Evolutionary conservation across 2,113 vertebrate genomes (phyloP), one percentile per base, ranked within the genome.

Genomic region (Eretmochelys imbricata): DNA sequence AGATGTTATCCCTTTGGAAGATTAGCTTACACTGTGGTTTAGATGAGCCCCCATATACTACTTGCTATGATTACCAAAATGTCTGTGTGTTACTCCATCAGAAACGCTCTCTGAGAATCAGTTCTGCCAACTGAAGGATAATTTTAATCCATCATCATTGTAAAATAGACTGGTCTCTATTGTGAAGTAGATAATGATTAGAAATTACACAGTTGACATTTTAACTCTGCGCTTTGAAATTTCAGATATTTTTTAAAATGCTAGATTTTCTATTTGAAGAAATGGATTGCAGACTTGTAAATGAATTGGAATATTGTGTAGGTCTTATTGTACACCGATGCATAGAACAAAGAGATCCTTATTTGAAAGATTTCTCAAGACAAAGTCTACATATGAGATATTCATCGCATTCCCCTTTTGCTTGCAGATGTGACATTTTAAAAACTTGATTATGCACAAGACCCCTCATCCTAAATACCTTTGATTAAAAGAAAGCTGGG

Each of bases 131-230:
- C 1, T 4, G 0, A n/a, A 88, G 87, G 95, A 84, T 91, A 76
- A 42, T 90, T 85, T 86, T 85, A 93, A 92, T 94, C 94, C 89
- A 72, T 95, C 96, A 89, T 42, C 1, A 4, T 82, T 85, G 89
- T 55, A 80, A 72, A 95, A 86, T 91, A 94, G 82, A 79, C 90
- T 75, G 75, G 85, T 95, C 84, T 96, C 88, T 85, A 49, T 93
- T 93, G 84, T 96, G 89, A 84, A 90, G 89, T 88, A 95, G 94
- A 90, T 92, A 91, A 69, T 80, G 81, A 84, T 87, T 84, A 80
- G 91, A 93, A 95, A 94, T 97, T 94, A 59, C 80, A 84, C 76
- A 86, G 83, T 48, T 97, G 92, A 94, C 94, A 93, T 97, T 97
- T 93, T 42, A 91, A 91, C 88, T 87, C 89, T 38, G 16, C 1